phyloP scores from a whole-genome alignment of 2,888 invertebrate genomes.

The Coelinius sp. region DNA sequence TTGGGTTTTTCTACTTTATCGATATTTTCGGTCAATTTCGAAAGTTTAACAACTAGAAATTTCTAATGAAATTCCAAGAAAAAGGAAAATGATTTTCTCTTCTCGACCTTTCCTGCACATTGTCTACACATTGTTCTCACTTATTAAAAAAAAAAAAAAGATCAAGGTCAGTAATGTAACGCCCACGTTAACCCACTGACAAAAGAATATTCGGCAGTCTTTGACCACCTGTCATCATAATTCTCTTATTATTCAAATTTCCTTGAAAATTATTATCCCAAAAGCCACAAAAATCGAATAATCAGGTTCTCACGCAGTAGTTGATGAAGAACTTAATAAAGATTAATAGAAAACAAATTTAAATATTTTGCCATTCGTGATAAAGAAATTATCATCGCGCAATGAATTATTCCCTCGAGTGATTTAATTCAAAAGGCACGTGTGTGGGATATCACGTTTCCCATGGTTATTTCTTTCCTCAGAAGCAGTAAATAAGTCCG shows the following conservation, averaged over 20 bases:
- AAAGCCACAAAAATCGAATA: not conserved
- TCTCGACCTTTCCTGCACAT: not conserved
- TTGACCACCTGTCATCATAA: not conserved
- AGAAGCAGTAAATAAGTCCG: conserved; percentile 21
- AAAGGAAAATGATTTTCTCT: not conserved
- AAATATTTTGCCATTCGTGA: not conserved
- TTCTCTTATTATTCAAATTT: not conserved
- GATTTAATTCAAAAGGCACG: conserved; percentile 16
- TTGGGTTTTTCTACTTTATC: not conserved
- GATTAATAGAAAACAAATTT: not conserved
- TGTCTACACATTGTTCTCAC: not conserved
- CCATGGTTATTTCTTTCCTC: conserved; percentile 1
- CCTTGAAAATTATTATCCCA: not conserved
- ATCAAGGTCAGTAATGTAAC: not conserved
- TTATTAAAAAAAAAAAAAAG: not conserved
- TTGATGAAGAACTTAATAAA: not conserved
- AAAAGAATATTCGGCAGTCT: not conserved
- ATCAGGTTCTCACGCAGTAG: no score
- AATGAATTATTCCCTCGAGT: not conserved
- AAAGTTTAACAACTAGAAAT: not conserved
- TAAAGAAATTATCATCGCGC: not conserved
- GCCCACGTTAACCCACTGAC: not conserved
- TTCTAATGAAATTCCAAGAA: not conserved
- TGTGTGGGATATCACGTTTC: conserved; percentile 19
- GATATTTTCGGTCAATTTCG: not conserved